phyloP scores from a whole-genome alignment of 2,888 invertebrate genomes.

The Dasypolia templi region DNA sequence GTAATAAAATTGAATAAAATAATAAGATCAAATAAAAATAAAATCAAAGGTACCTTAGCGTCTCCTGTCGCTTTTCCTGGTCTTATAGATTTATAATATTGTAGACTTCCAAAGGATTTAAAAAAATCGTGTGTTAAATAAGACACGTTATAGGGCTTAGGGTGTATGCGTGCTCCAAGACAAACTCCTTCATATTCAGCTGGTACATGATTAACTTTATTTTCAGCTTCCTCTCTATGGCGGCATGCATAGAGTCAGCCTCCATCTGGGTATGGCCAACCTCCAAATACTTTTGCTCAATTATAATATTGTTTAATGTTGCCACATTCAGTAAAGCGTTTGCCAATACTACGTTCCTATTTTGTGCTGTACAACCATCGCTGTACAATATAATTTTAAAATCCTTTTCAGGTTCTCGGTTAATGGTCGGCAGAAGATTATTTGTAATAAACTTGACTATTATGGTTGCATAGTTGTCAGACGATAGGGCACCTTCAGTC shows the following conservation, averaged over 20 bases:
- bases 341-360: slow-evolving; percentile 50
- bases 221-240: slow-evolving; percentile 42
- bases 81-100: slow-evolving; percentile 46
- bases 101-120: slow-evolving; percentile 48
- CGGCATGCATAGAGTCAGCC: slow-evolving; percentile 50
- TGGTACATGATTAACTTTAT: slow-evolving; percentile 48
- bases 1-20: slow-evolving; percentile 7
- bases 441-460: slow-evolving; percentile 46
- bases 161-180: slow-evolving; percentile 45
- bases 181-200: slow-evolving; percentile 52
- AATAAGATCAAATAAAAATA: slow-evolving; percentile 1
- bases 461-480: slow-evolving; percentile 52
- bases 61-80: slow-evolving; percentile 45
- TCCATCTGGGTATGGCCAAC: slow-evolving; percentile 58
- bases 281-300: slow-evolving; percentile 55
- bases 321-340: slow-evolving; percentile 54
- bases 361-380: slow-evolving; percentile 56
- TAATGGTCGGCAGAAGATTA: slow-evolving; percentile 34
- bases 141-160: slow-evolving; percentile 46
- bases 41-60: slow-evolving; percentile 13
- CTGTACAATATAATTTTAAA: slow-evolving; percentile 45
- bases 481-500: slow-evolving; percentile 49
- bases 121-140: slow-evolving; percentile 48
- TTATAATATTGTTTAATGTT: slow-evolving; percentile 44
- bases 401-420: slow-evolving; percentile 35